phyloP scores from a whole-genome alignment of 2,888 invertebrate species.

The Stenotaenia linearis region DNA sequence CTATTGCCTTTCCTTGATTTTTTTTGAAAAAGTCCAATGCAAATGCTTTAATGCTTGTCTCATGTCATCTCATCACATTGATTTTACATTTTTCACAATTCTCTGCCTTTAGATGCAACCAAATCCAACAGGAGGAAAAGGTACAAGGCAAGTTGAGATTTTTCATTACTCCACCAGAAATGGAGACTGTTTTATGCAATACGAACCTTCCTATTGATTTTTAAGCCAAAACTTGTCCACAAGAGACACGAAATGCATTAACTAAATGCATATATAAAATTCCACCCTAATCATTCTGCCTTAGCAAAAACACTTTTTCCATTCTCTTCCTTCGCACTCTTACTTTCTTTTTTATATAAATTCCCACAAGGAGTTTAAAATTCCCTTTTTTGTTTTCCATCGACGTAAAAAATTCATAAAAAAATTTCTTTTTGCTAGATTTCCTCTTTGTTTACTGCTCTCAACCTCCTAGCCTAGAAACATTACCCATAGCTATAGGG shows the following conservation, averaged over 20 bases:
- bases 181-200: constrained; percentile 2
- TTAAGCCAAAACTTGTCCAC: constrained; percentile 16
- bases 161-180: background rate
- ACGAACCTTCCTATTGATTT: constrained; percentile 15
- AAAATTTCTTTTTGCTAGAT: constrained; percentile 6
- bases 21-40: background rate
- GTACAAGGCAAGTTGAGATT: constrained; percentile 5
- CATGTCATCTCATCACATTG: constrained; percentile 9
- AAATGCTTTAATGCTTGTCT: constrained; percentile 26
- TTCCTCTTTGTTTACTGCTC: constrained; percentile 12
- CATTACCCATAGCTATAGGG: constrained; percentile 16
- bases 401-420: constrained; percentile 17
- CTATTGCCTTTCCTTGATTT: background rate
- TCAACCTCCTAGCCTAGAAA: background rate
- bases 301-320: background rate
- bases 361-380: constrained; percentile 23
- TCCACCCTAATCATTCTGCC: constrained; percentile 7
- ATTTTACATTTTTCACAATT: constrained; percentile 14
- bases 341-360: background rate
- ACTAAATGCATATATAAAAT: constrained; percentile 21
- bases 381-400: background rate
- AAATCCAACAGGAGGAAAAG: background rate
- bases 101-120: background rate
- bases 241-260: constrained; percentile 18
- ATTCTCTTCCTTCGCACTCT: background rate